These are phyloP conservation scores for Ennomos fuscantarius DNA, from an alignment of 2,888 invertebrate species.

Conservation along the genomic window DNA sequence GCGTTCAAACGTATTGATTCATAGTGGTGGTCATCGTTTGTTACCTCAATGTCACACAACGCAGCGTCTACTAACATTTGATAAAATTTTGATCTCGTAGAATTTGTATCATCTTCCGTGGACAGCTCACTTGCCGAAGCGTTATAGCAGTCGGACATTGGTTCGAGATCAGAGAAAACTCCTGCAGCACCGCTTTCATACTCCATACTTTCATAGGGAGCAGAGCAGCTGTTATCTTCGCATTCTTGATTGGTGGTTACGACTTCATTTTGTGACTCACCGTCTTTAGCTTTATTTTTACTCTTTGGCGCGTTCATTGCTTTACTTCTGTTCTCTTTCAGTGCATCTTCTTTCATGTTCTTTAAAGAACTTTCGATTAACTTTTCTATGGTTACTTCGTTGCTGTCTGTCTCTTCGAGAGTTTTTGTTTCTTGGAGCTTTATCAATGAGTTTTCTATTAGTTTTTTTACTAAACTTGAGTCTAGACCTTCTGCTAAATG, in stretches of 20 bases:
- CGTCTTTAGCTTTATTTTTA: slow-evolving; percentile 50
- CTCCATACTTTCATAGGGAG: slow-evolving; percentile 91
- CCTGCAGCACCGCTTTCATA: slow-evolving; percentile 86
- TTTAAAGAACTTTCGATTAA: slow-evolving; percentile 80
- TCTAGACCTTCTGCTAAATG: slow-evolving; percentile 87
- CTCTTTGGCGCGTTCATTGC: slow-evolving; percentile 54
- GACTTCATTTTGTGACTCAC: slow-evolving; percentile 54
- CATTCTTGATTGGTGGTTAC: slow-evolving; percentile 61
- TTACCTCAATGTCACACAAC: slow-evolving; percentile 87
- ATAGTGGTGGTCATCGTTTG: slow-evolving; percentile 89
- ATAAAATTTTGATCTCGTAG: slow-evolving; percentile 89
- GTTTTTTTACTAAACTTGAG: slow-evolving; percentile 85
- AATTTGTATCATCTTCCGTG: slow-evolving; percentile 87
- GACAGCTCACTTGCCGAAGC: slow-evolving; percentile 88
- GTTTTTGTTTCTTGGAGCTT: slow-evolving; percentile 83
- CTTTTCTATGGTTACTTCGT: slow-evolving; percentile 77
- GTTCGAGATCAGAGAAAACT: slow-evolving; percentile 81
- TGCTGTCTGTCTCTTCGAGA: slow-evolving; percentile 75
- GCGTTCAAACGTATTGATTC: slow-evolving; percentile 88
- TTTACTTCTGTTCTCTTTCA: slow-evolving; percentile 43
- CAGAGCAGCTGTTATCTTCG: slow-evolving; percentile 87
- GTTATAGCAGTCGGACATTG: slow-evolving; percentile 89
- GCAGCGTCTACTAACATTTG: slow-evolving; percentile 90
- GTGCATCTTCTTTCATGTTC: slow-evolving; percentile 70
- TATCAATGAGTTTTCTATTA: slow-evolving; percentile 88